Conservation (phyloP, 2,113 vertebrate genomes). For the Myotis lucifugus region DNA sequence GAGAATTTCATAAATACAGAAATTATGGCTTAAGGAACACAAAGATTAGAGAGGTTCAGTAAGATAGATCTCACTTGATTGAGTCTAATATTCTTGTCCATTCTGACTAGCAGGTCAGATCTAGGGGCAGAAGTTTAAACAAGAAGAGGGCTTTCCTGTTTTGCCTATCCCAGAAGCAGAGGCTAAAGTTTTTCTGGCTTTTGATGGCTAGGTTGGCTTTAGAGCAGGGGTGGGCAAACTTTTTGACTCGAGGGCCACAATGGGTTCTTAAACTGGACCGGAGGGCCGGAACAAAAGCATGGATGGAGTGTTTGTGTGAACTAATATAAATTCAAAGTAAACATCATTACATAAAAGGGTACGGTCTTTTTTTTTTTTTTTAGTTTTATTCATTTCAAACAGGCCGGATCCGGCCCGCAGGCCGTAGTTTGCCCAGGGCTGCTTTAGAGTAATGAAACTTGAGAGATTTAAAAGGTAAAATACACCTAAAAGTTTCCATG, state of each 20-base stretch:
- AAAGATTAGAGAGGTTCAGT: neutral
- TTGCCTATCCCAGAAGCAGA: neutral
- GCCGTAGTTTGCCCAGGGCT: too few species aligned
- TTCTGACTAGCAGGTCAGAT: constrained; percentile 12
- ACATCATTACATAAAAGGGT: too few species aligned
- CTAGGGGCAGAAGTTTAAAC: constrained; percentile 1
- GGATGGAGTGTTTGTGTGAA: too few species aligned
- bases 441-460: constrained; percentile 48
- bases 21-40: neutral
- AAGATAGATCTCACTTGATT: neutral
- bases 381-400: too few species aligned
- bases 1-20: neutral
- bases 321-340: too few species aligned
- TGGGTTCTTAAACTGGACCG: too few species aligned
- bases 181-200: neutral
- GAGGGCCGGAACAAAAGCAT: too few species aligned
- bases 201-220: neutral
- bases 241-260: too few species aligned
- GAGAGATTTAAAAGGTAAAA: constrained; percentile 31
- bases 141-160: neutral
- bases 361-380: too few species aligned
- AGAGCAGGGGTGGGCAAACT: too few species aligned
- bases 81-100: neutral
- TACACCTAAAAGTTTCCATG: neutral
- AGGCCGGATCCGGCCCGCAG: too few species aligned